A percentile compares a stretch with the other conserved stretches of the same genome.
Conservation (phyloP, 2,797 vertebrate species). For the Cyprinodon diabolis region DNA sequence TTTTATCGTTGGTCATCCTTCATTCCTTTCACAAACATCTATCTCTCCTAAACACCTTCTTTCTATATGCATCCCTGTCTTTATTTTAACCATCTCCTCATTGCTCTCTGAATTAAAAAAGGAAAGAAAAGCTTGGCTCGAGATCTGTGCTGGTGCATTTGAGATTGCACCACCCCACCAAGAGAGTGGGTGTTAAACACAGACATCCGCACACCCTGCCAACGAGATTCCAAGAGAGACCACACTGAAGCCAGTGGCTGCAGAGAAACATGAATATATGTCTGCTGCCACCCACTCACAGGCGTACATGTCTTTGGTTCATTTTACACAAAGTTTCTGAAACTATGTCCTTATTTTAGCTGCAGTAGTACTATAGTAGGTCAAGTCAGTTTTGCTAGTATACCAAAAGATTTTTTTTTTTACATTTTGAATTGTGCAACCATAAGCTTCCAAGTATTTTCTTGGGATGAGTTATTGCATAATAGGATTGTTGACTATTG, state of each 20-base stretch:
- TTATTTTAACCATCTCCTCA: conserved; percentile 51
- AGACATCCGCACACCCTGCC: conserved; percentile 66
- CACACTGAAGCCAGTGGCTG: conserved; percentile 61
- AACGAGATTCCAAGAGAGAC: conserved; percentile 58
- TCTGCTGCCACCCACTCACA: conserved; percentile 62
- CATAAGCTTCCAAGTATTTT: background rate
- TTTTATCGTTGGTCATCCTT: conserved; percentile 44
- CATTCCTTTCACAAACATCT: conserved; percentile 51
- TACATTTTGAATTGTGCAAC: background rate
- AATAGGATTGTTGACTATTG: no score
- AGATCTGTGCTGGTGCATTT: conserved; percentile 59
- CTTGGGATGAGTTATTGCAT: background rate
- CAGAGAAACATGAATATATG: conserved; percentile 66
- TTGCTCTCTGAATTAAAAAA: conserved; percentile 45
- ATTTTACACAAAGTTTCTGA: conserved; percentile 23
- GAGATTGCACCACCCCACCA: conserved; percentile 64
- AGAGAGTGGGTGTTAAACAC: conserved; percentile 75
- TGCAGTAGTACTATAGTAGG: background rate
- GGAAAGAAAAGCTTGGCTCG: conserved; percentile 52
- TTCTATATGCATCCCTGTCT: conserved; percentile 53
- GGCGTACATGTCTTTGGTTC: conserved; percentile 47
- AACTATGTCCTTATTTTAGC: conserved; percentile 18
- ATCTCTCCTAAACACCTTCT: conserved; percentile 61
- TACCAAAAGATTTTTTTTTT: background rate
- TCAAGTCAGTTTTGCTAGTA: background rate